A percentile compares a stretch with the other conserved stretches of the same genome.
phyloP scores from a whole-genome alignment of 2,888 invertebrate species.

The Tineola bisselliella region DNA sequence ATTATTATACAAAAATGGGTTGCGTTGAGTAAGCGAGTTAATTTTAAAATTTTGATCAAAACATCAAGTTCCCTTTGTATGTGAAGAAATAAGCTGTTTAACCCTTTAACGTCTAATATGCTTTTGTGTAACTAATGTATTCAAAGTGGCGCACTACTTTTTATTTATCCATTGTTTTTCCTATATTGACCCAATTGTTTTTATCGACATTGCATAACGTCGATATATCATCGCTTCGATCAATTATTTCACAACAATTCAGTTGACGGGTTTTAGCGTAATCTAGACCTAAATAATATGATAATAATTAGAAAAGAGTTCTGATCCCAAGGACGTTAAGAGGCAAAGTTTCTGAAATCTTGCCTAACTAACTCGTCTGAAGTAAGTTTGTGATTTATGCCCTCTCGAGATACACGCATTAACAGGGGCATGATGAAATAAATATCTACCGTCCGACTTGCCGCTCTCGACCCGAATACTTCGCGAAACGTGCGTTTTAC shows the following conservation, averaged over 20 bases:
- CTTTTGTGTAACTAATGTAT: not conserved
- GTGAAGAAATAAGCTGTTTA: too few relatives aligned
- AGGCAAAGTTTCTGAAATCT: not conserved
- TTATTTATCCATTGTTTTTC: not conserved
- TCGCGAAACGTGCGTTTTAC: constrained; percentile 23
- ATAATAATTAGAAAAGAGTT: not conserved
- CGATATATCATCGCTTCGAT: not conserved
- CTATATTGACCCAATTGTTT: not conserved
- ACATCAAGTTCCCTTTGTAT: too few relatives aligned
- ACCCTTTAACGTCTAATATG: too few relatives aligned
- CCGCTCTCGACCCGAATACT: constrained; percentile 25
- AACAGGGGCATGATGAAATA: constrained; percentile 24
- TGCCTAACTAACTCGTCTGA: constrained; percentile 1
- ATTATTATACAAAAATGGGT: not conserved
- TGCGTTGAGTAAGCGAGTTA: not conserved
- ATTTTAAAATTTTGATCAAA: too few relatives aligned
- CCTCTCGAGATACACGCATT: constrained; percentile 23
- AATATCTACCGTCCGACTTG: constrained; percentile 22
- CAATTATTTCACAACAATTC: not conserved
- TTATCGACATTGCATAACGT: not conserved
- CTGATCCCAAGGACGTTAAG: not conserved
- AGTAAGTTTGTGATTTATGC: constrained; percentile 26
- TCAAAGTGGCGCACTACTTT: too few relatives aligned
- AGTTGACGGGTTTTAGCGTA: not conserved
- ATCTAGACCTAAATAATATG: not conserved